Evolutionary conservation across 2,888 invertebrate genomes (phyloP).

Genomic region (Sinohyriopsis cumingii): DNA sequence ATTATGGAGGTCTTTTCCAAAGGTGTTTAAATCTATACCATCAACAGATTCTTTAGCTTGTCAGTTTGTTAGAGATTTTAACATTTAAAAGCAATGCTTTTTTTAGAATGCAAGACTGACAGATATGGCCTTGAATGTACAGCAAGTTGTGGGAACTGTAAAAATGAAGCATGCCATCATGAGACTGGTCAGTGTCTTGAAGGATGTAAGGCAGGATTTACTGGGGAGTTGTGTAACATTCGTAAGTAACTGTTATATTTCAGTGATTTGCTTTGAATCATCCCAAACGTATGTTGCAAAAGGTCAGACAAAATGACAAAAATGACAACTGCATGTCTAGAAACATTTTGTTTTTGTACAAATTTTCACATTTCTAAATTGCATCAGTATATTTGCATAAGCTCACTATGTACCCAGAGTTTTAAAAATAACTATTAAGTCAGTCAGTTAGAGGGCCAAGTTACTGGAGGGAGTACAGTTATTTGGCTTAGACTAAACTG

Average conservation of each 20-base stretch:
- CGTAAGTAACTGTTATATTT: constrained; percentile 31
- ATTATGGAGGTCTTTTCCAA: too few species aligned
- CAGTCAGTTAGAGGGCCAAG: too few species aligned
- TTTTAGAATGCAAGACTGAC: constrained; percentile 36
- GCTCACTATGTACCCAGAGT: too few species aligned
- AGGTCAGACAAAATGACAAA: not conserved
- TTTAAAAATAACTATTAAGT: too few species aligned
- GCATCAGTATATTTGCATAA: too few species aligned
- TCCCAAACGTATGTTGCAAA: constrained; percentile 9
- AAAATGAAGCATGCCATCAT: constrained; percentile 37
- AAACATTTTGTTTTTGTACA: too few species aligned
- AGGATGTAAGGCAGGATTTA: constrained; percentile 48
- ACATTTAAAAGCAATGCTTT: not conserved
- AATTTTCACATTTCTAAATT: too few species aligned
- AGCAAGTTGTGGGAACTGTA: constrained; percentile 42
- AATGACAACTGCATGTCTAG: too few species aligned
- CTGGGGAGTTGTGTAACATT: constrained; percentile 39
- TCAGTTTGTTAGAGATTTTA: not conserved
- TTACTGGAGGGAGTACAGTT: too few species aligned
- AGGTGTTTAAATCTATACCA: too few species aligned
- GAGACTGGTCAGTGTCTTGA: constrained; percentile 47
- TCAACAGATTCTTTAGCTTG: not conserved
- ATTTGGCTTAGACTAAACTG: too few species aligned
- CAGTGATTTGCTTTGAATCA: constrained; percentile 5
- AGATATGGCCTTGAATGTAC: constrained; percentile 40